A percentile compares a stretch with the other conserved stretches of the same genome.
Conservation (phyloP, 2,888 invertebrate species). For the Eupithecia inturbata region DNA sequence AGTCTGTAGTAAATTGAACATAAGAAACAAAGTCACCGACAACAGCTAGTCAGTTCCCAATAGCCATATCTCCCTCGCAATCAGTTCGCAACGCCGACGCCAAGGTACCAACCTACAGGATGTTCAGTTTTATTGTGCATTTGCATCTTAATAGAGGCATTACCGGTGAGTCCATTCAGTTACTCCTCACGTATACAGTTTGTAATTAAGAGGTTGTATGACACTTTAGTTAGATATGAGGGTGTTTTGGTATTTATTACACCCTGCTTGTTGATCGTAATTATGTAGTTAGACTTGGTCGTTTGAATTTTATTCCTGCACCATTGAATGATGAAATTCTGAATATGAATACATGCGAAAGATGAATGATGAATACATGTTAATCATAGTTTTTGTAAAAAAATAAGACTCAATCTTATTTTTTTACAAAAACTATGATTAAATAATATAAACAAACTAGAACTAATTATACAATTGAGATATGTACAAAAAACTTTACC, state of each 20-base stretch:
- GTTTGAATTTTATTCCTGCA: not conserved
- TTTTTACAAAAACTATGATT: too few species aligned
- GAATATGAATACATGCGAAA: too few species aligned
- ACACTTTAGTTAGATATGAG: slow-evolving; percentile 16
- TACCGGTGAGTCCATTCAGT: slow-evolving; percentile 22
- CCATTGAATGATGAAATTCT: not conserved
- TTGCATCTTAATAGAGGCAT: slow-evolving; percentile 31
- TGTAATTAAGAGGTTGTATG: slow-evolving; percentile 21
- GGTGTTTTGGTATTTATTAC: slow-evolving; percentile 17
- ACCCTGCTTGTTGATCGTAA: slow-evolving; percentile 30
- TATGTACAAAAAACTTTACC: not conserved
- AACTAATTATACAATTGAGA: too few species aligned
- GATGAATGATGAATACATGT: too few species aligned
- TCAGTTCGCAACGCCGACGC: slow-evolving; percentile 43
- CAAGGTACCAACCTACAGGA: slow-evolving; percentile 31
- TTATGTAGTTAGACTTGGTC: not conserved
- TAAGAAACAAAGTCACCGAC: slow-evolving; percentile 11
- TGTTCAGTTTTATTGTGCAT: slow-evolving; percentile 37
- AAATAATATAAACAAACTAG: too few species aligned
- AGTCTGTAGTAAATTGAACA: not conserved
- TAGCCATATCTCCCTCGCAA: slow-evolving; percentile 48
- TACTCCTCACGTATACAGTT: slow-evolving; percentile 27
- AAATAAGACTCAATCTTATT: too few species aligned
- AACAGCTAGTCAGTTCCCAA: slow-evolving; percentile 26
- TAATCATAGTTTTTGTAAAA: too few species aligned